Evolutionary conservation across 2,797 vertebrate genomes (phyloP).

Genomic region (Catostomus latipinnis): DNA sequence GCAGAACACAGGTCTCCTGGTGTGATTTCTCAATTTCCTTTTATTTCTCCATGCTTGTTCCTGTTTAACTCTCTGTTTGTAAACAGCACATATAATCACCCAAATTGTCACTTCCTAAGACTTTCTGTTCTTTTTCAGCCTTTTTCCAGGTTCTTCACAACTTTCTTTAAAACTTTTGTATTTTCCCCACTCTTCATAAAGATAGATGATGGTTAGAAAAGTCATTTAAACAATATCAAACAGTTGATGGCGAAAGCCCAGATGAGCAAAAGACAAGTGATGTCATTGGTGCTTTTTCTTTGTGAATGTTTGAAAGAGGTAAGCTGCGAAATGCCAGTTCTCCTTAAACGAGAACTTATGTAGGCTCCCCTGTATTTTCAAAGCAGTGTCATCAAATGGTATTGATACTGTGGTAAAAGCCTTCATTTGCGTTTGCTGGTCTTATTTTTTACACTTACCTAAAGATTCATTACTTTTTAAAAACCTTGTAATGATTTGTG

Average conservation of each 20-base stretch:
- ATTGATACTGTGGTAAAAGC: neutral
- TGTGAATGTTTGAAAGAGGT: neutral
- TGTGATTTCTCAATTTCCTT: neutral
- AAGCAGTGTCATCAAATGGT: too few species aligned
- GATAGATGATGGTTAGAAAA: slow-evolving; percentile 21
- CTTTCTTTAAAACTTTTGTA: neutral
- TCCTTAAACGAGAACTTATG: neutral
- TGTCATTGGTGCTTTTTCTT: slow-evolving; percentile 7
- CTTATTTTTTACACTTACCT: slow-evolving; percentile 1
- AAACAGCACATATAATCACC: slow-evolving; percentile 2
- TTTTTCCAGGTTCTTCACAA: neutral
- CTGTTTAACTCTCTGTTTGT: neutral
- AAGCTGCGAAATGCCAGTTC: neutral
- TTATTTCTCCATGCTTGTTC: neutral
- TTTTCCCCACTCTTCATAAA: slow-evolving; percentile 28
- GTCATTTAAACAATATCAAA: slow-evolving; percentile 20
- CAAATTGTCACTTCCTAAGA: neutral
- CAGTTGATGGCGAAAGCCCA: slow-evolving; percentile 6
- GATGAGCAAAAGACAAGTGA: neutral
- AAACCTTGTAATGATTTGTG: slow-evolving; percentile 5
- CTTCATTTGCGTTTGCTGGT: neutral
- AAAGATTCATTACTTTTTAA: slow-evolving; percentile 13
- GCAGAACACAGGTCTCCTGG: neutral
- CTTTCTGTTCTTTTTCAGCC: neutral
- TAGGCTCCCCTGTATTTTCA: neutral